Evolutionary conservation across 2,113 vertebrate species (phyloP).

Genomic region (Corythornis cristatus): DNA sequence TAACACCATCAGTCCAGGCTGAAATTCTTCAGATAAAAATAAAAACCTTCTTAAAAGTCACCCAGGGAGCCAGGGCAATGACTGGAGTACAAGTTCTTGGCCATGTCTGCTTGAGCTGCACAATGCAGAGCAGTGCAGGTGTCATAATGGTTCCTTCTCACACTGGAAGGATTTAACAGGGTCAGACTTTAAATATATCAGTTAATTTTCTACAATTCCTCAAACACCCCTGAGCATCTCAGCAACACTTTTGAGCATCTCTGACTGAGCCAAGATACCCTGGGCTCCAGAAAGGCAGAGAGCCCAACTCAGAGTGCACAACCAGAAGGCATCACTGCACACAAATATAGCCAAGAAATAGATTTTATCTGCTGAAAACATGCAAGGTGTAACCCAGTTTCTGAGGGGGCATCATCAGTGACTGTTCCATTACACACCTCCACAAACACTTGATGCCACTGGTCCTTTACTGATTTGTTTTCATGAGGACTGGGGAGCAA

Average conservation of each 20-base stretch:
- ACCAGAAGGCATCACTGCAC: neutral
- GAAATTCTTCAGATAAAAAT: neutral
- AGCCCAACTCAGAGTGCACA: neutral
- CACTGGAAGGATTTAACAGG: neutral
- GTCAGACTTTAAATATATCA: neutral
- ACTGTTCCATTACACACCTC: neutral
- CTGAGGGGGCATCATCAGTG: neutral
- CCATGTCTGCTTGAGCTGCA: rapidly evolving
- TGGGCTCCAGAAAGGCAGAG: neutral
- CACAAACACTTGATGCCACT: rapidly evolving
- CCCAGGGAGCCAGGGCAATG: neutral
- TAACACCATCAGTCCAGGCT: rapidly evolving
- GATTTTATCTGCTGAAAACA: neutral
- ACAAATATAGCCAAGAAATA: neutral
- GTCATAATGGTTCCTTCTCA: too few species aligned
- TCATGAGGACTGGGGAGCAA: neutral
- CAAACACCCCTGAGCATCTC: neutral
- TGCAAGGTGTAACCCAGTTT: neutral
- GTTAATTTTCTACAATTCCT: neutral
- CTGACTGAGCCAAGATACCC: neutral
- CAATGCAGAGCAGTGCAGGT: neutral
- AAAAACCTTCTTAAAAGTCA: neutral
- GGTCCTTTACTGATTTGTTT: neutral
- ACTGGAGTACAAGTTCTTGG: neutral
- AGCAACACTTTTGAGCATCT: neutral